Percentiles rank a stretch among this genome's conserved stretches.
Evolutionary conservation across 1,140 invertebrate species (phyloP).

Genomic region (Magallana gigas): DNA sequence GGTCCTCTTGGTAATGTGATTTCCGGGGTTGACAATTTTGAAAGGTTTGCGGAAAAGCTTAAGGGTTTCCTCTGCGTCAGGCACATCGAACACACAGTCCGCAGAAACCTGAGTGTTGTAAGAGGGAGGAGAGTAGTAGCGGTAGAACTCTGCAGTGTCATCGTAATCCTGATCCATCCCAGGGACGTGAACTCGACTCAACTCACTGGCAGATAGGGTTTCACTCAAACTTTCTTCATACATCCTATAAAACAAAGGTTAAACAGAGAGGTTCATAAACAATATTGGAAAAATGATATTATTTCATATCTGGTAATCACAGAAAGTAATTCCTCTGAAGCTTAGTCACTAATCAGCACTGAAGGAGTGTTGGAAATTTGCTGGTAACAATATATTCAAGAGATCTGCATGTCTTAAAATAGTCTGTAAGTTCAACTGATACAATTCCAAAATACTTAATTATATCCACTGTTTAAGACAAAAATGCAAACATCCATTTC

Average conservation of each 20-base stretch:
- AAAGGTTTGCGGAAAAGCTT: slow-evolving; percentile 69
- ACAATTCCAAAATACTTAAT: too few relatives aligned
- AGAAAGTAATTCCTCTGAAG: too few relatives aligned
- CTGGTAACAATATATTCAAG: too few relatives aligned
- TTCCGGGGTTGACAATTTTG: slow-evolving; percentile 71
- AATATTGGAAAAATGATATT: too few relatives aligned
- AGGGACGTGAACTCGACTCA: slow-evolving; percentile 47
- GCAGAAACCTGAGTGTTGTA: slow-evolving; percentile 41
- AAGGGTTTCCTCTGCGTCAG: slow-evolving; percentile 69
- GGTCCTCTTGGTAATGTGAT: slow-evolving; percentile 69
- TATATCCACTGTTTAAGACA: too few relatives aligned
- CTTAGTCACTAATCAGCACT: too few relatives aligned
- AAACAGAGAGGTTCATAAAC: too few relatives aligned
- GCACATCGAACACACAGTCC: slow-evolving; percentile 66
- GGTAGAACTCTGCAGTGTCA: slow-evolving; percentile 41
- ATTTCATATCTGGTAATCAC: too few relatives aligned
- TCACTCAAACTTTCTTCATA: slow-evolving; percentile 20
- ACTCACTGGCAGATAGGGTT: not conserved
- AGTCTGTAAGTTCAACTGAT: too few relatives aligned
- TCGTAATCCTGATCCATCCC: slow-evolving; percentile 34
- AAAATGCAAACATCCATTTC: too few relatives aligned
- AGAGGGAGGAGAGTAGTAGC: slow-evolving; percentile 23
- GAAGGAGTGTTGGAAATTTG: too few relatives aligned
- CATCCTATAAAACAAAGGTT: not conserved
- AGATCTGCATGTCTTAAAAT: too few relatives aligned